Evolutionary conservation across 2,888 invertebrate species (phyloP).

Genomic region (Trilocha varians): DNA sequence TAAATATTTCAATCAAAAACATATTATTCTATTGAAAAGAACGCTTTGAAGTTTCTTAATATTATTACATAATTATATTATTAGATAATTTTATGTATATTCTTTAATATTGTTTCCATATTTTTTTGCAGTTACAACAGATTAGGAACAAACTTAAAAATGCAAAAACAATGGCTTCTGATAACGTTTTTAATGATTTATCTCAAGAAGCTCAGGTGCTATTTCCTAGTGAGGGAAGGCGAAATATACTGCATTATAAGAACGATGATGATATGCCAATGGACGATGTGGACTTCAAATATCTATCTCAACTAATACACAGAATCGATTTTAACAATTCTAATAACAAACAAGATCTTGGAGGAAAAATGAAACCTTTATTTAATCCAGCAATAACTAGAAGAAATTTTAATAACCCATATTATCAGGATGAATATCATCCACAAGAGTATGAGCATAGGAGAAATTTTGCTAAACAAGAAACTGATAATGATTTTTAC

Average conservation of each 20-base stretch:
- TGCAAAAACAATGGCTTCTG: slow-evolving; percentile 16
- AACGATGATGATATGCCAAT: slow-evolving; percentile 12
- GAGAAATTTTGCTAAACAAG: slow-evolving; percentile 11
- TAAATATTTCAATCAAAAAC: too few species aligned
- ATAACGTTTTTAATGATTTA: slow-evolving; percentile 14
- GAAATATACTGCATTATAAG: background rate
- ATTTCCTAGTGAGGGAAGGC: background rate
- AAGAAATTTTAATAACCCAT: slow-evolving; percentile 12
- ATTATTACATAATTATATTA: too few species aligned
- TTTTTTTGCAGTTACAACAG: slow-evolving; percentile 23
- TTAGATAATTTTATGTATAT: too few species aligned
- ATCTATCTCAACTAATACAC: slow-evolving; percentile 54
- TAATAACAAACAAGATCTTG: slow-evolving; percentile 3
- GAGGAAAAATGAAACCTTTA: background rate
- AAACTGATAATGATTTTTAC: slow-evolving; percentile 40
- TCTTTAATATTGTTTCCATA: too few species aligned
- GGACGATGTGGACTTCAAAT: slow-evolving; percentile 48
- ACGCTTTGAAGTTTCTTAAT: too few species aligned
- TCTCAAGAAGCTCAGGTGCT: slow-evolving; percentile 15
- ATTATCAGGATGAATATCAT: background rate
- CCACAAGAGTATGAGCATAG: slow-evolving; percentile 10
- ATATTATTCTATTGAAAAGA: too few species aligned
- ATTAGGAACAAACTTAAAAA: slow-evolving; percentile 23
- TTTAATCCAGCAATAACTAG: slow-evolving; percentile 13
- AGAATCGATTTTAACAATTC: slow-evolving; percentile 32